A percentile compares a stretch with the other conserved stretches of the same genome.
Conservation (phyloP, 1,140 invertebrate species). For the Meteorus sp. region DNA sequence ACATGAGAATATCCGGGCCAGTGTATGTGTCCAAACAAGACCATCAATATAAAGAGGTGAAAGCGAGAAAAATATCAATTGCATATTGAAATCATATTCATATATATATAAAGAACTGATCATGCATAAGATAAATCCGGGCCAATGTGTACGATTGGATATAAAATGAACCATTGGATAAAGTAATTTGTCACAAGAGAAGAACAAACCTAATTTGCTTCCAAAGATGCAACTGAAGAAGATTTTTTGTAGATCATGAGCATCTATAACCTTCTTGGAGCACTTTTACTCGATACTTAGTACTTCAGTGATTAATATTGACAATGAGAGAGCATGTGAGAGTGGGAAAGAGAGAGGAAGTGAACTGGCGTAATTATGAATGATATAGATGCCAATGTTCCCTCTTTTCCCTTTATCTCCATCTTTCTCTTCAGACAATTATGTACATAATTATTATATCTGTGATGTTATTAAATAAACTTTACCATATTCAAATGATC, state of each 20-base stretch:
- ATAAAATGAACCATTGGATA: not conserved
- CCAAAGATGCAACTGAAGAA: slow-evolving; percentile 32
- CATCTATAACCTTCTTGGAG: slow-evolving; percentile 35
- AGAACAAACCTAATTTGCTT: slow-evolving; percentile 26
- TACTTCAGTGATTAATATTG: slow-evolving; percentile 49
- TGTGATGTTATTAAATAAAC: slow-evolving; percentile 57
- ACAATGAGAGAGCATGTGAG: not conserved
- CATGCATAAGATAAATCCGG: no score
- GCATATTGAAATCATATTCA: no score
- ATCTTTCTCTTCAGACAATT: slow-evolving; percentile 36
- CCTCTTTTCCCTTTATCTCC: slow-evolving; percentile 19
- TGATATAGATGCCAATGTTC: slow-evolving; percentile 15
- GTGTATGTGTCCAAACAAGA: no score
- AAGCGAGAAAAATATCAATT: no score
- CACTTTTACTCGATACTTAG: slow-evolving; percentile 43
- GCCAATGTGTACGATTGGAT: no score
- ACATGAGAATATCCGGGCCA: no score
- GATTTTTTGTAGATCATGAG: slow-evolving; percentile 30
- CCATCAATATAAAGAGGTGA: no score
- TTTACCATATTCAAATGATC: slow-evolving; percentile 52
- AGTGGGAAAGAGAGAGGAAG: not conserved
- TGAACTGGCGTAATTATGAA: not conserved
- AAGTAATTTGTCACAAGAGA: not conserved
- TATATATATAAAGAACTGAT: no score
- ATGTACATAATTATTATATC: slow-evolving; percentile 56